These are phyloP conservation scores for Chlorodrepanis virens DNA, from an alignment of 2,113 vertebrate species.

Conservation along the genomic window DNA sequence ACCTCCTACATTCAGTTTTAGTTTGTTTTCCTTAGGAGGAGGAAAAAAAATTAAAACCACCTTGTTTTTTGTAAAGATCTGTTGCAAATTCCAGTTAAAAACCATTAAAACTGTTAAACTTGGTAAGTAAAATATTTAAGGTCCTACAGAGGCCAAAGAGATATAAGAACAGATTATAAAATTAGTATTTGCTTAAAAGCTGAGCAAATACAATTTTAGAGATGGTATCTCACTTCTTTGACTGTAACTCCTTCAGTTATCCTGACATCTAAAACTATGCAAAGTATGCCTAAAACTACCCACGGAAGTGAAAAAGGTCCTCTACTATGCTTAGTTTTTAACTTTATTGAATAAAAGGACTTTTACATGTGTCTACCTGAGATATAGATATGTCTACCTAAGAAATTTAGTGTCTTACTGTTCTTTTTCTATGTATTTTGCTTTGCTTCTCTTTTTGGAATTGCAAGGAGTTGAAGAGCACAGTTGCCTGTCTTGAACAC, in stretches of 20 bases:
- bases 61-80: neutral
- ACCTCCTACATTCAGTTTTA: neutral
- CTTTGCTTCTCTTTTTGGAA: neutral
- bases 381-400: neutral
- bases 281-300: neutral
- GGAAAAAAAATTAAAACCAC: neutral
- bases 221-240: neutral
- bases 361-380: neutral
- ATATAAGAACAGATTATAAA: neutral
- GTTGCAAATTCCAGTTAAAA: neutral
- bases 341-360: neutral
- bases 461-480: neutral
- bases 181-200: neutral
- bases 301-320: neutral
- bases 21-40: neutral
- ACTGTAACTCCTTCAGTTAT: neutral
- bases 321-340: neutral
- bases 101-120: neutral
- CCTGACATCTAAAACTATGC: neutral
- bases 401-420: neutral
- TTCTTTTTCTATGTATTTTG: neutral
- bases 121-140: neutral
- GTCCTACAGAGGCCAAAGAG: neutral
- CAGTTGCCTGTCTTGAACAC: neutral
- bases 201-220: neutral